Conservation (phyloP, 2,797 vertebrate species). For the Lepidocolaptes lacrymiger region DNA sequence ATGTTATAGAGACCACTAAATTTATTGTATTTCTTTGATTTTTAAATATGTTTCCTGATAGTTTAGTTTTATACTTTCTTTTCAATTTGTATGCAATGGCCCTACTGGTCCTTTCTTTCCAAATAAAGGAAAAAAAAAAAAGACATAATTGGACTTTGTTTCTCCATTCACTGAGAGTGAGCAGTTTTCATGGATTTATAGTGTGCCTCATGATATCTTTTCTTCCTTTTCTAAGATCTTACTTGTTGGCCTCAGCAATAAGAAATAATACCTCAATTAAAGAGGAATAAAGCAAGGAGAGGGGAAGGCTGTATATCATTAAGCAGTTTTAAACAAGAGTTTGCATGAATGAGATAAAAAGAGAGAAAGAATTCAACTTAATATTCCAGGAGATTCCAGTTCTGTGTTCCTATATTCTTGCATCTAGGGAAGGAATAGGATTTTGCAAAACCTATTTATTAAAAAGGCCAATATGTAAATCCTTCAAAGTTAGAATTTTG, state of each 20-base stretch:
- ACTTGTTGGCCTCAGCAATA: background rate
- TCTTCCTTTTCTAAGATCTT: background rate
- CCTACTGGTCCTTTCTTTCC: background rate
- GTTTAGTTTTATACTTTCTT: background rate
- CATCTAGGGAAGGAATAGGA: too few species aligned
- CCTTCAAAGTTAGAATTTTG: background rate
- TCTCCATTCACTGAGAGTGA: background rate
- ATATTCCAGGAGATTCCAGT: background rate
- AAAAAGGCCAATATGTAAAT: background rate
- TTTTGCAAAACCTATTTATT: too few species aligned
- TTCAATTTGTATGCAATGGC: background rate
- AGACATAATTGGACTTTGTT: background rate
- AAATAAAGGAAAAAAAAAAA: background rate
- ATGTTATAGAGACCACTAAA: background rate
- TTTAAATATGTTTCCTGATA: too few species aligned
- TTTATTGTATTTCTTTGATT: background rate
- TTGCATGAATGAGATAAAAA: background rate
- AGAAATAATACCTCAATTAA: background rate
- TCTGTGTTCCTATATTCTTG: background rate
- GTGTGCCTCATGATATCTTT: background rate
- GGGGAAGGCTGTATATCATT: background rate
- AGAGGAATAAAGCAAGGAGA: background rate
- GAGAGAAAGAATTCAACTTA: background rate
- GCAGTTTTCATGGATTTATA: background rate
- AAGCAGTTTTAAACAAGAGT: background rate